Conservation (phyloP, 1,140 invertebrate species). For the Schlechtendalia chinensis region DNA sequence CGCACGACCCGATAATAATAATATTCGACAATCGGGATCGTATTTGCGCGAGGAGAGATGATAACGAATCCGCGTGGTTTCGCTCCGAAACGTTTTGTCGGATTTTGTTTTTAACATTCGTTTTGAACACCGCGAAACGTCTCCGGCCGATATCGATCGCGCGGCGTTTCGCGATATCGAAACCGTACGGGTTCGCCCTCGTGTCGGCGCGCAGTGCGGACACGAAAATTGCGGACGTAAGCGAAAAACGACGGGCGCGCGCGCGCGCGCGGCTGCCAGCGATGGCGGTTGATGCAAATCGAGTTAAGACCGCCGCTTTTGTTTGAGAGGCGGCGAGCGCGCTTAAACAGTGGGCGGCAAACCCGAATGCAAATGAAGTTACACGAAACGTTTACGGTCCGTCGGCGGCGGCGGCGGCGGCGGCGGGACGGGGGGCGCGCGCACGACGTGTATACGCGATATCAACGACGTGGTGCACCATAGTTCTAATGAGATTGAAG, state of each 20-base stretch:
- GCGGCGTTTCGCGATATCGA: not conserved
- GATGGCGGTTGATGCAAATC: constrained; percentile 33
- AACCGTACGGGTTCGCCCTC: not conserved
- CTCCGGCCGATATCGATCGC: not conserved
- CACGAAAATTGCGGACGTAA: not conserved
- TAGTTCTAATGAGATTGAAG: constrained; percentile 1
- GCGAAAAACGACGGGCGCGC: constrained; percentile 12
- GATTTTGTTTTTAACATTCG: no score
- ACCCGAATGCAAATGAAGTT: constrained; percentile 44
- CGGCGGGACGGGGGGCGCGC: not conserved
- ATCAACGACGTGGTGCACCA: no score
- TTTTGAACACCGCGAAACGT: no score
- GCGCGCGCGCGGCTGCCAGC: no score
- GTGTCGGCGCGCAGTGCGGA: not conserved
- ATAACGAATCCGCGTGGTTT: no score
- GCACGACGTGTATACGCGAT: no score
- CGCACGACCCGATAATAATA: no score
- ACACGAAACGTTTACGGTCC: constrained; percentile 39
- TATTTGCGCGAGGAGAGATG: no score
- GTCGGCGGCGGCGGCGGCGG: not conserved
- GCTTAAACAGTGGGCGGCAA: constrained; percentile 40
- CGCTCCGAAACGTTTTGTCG: no score
- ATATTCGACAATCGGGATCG: no score
- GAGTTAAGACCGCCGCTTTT: constrained; percentile 40
- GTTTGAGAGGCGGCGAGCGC: constrained; percentile 1